Percentiles rank a stretch among this genome's conserved stretches.
Evolutionary conservation across 2,888 invertebrate species (phyloP).

Genomic region (Hirtodrosophila histrioides): DNA sequence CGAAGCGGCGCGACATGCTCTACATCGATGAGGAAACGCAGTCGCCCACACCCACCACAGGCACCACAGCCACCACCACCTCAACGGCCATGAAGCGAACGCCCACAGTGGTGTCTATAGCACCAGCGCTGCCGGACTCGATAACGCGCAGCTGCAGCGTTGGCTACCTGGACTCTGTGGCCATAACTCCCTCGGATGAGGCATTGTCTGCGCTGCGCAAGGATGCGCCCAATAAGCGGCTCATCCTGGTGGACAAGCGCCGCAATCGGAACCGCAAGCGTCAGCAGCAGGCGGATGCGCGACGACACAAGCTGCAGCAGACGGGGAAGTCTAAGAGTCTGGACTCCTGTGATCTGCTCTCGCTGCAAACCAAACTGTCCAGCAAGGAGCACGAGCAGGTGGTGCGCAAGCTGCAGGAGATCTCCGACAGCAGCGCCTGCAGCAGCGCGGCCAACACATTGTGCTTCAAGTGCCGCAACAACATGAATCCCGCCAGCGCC

Average conservation of each 20-base stretch:
- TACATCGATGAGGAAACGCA: conserved; percentile 89
- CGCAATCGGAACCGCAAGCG: conserved; percentile 85
- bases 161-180: conserved; percentile 93
- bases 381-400: conserved; percentile 77
- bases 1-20: conserved; percentile 86
- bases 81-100: conserved; percentile 84
- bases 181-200: conserved; percentile 90
- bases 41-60: conserved; percentile 81
- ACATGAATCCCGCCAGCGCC: conserved; percentile 71
- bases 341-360: conserved; percentile 92
- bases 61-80: conserved; percentile 54
- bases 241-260: conserved; percentile 89
- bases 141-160: conserved; percentile 95
- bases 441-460: conserved; percentile 71
- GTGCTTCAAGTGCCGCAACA: conserved; percentile 80
- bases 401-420: conserved; percentile 81
- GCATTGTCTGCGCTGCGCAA: conserved; percentile 89
- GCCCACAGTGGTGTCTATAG: conserved; percentile 88
- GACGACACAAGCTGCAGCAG: conserved; percentile 82
- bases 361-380: conserved; percentile 76
- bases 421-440: conserved; percentile 80
- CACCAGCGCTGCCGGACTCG: conserved; percentile 87
- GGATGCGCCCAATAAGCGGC: conserved; percentile 89
- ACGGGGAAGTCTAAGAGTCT: conserved; percentile 89
- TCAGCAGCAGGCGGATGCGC: conserved; percentile 79